A percentile compares a stretch with the other conserved stretches of the same genome.
These are phyloP conservation scores for Hirtodrosophila trivittata DNA, from an alignment of 2,888 invertebrate species.

Conservation along the genomic window DNA sequence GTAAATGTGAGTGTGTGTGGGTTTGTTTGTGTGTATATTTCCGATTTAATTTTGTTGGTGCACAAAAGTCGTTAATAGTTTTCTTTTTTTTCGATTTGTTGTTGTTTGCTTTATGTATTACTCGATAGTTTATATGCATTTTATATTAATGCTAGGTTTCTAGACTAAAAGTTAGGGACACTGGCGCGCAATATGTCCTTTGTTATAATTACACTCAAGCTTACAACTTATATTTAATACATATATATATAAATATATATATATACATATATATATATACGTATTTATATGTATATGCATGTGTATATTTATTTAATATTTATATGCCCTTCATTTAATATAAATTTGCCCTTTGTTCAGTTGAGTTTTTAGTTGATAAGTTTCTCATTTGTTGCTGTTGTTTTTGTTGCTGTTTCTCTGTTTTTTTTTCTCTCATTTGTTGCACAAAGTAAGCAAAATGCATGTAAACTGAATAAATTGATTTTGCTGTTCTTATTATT, in stretches of 20 bases:
- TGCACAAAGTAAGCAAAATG: slow-evolving; percentile 31
- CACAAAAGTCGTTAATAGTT: slow-evolving; percentile 30
- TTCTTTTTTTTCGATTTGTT: slow-evolving; percentile 14
- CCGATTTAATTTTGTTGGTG: slow-evolving; percentile 33
- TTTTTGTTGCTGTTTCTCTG: slow-evolving; percentile 10
- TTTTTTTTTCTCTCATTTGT: neutral
- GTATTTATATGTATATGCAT: slow-evolving; percentile 3
- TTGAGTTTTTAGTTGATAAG: slow-evolving; percentile 42
- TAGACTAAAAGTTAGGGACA: slow-evolving; percentile 74
- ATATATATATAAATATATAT: slow-evolving; percentile 36
- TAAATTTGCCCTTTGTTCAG: slow-evolving; percentile 64
- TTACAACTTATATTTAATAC: slow-evolving; percentile 52
- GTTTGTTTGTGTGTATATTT: slow-evolving; percentile 14
- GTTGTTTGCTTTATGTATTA: slow-evolving; percentile 21
- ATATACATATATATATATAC: slow-evolving; percentile 18
- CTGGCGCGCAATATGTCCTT: slow-evolving; percentile 58
- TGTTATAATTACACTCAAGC: slow-evolving; percentile 51
- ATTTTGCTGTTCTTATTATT: slow-evolving; percentile 8
- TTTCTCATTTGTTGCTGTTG: slow-evolving; percentile 16
- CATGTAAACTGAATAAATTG: slow-evolving; percentile 25
- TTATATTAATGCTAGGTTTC: slow-evolving; percentile 41
- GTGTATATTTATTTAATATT: slow-evolving; percentile 47
- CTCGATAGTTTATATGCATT: slow-evolving; percentile 18
- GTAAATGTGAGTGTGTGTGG: slow-evolving; percentile 18
- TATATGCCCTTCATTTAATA: slow-evolving; percentile 59